phyloP scores from a whole-genome alignment of 2,797 vertebrate species.

The Schizopygopsis malacanthus region DNA sequence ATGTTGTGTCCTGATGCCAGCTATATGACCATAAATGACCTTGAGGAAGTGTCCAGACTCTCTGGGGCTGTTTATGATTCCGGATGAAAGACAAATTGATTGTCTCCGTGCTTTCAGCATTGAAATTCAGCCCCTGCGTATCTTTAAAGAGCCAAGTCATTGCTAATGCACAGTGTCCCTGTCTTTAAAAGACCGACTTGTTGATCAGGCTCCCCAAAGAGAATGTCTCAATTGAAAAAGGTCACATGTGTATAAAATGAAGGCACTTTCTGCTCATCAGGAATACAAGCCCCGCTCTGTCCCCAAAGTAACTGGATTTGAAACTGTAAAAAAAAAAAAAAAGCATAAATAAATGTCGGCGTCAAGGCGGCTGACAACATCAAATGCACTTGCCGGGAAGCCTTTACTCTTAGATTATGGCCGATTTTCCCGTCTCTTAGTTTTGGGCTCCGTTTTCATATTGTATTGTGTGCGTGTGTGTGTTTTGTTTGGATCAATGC shows the following conservation, averaged over 20 bases:
- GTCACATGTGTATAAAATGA: slow-evolving; percentile 52
- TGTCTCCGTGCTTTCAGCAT: slow-evolving; percentile 57
- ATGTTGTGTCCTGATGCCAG: slow-evolving; percentile 31
- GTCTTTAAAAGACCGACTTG: slow-evolving; percentile 60
- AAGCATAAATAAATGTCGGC: not conserved
- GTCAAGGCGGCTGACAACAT: not conserved
- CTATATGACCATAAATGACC: slow-evolving; percentile 49
- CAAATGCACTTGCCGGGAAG: not conserved
- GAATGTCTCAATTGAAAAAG: slow-evolving; percentile 57
- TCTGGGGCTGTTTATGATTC: slow-evolving; percentile 58
- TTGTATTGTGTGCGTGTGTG: not conserved
- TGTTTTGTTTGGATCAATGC: slow-evolving; percentile 44
- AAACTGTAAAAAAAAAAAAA: not conserved
- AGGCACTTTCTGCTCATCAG: slow-evolving; percentile 39
- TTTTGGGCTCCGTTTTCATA: not conserved
- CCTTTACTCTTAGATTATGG: not conserved
- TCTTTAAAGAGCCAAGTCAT: slow-evolving; percentile 53
- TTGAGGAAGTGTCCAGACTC: slow-evolving; percentile 55
- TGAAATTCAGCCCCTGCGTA: slow-evolving; percentile 56
- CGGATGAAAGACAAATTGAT: slow-evolving; percentile 61
- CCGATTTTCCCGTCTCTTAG: not conserved
- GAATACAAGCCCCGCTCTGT: not conserved
- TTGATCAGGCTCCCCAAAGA: slow-evolving; percentile 58
- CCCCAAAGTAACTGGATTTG: slow-evolving; percentile 5
- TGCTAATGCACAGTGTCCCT: slow-evolving; percentile 53